These are phyloP conservation scores for Haliclona indistincta DNA, from an alignment of 37 sponge, comb jelly and placozoan species.

Conservation along the genomic window DNA sequence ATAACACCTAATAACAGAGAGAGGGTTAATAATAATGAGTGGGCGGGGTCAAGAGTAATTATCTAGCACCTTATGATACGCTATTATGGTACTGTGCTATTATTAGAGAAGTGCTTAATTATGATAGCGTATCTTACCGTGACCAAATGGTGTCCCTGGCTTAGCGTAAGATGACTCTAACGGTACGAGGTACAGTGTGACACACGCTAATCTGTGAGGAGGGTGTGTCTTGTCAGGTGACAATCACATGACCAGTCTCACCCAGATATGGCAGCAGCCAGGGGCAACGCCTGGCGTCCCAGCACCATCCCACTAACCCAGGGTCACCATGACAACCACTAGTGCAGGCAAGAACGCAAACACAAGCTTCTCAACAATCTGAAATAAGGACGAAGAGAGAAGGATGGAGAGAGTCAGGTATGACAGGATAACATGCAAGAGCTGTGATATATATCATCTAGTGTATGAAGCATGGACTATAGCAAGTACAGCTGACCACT, in stretches of 20 bases:
- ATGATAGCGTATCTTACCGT: constrained; percentile 4
- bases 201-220: constrained; percentile 27
- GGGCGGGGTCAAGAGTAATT: no score
- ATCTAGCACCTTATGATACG: no score
- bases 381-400: background rate
- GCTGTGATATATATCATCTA: background rate
- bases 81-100: constrained; percentile 12
- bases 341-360: constrained; percentile 46
- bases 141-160: constrained; percentile 36
- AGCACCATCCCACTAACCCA: constrained; percentile 74
- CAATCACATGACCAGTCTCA: constrained; percentile 3
- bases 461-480: background rate
- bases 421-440: background rate
- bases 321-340: constrained; percentile 49
- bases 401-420: background rate
- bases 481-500: constrained; percentile 27
- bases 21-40: background rate
- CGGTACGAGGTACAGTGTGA: constrained; percentile 60
- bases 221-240: background rate
- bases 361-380: constrained; percentile 37
- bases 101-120: constrained; percentile 11
- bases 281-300: constrained; percentile 38
- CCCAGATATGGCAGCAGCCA: constrained; percentile 44
- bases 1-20: constrained; percentile 23
- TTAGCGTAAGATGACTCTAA: constrained; percentile 70